phyloP scores from a whole-genome alignment of 2,888 invertebrate genomes.

The Cantharis flavilabris region DNA sequence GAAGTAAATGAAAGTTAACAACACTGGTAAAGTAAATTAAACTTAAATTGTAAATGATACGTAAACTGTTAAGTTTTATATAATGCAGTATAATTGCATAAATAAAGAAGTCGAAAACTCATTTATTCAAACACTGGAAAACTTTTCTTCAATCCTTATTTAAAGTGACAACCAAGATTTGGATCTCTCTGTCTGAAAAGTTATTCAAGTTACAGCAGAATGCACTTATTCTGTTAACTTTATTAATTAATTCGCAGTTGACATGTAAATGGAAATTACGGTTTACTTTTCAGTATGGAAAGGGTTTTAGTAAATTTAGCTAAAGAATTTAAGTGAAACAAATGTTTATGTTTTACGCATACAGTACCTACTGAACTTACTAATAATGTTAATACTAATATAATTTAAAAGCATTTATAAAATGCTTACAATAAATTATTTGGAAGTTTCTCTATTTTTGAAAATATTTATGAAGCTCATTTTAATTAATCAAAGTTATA shows the following conservation, averaged over 20 bases:
- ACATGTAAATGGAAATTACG: slow-evolving; percentile 54
- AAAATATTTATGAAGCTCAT: neutral
- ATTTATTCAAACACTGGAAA: slow-evolving; percentile 5
- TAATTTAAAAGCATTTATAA: too few relatives aligned
- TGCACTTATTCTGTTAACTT: slow-evolving; percentile 56
- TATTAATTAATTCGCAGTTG: slow-evolving; percentile 55
- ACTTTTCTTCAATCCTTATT: slow-evolving; percentile 33
- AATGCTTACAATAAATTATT: too few relatives aligned
- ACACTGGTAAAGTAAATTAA: neutral
- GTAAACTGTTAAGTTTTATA: neutral
- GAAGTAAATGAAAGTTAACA: neutral
- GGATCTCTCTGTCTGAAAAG: slow-evolving; percentile 40
- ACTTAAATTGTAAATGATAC: neutral
- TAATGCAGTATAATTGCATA: neutral
- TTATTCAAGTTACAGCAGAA: slow-evolving; percentile 53
- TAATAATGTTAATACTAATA: too few relatives aligned
- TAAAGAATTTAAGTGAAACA: neutral
- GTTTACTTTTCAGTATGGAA: slow-evolving; percentile 34
- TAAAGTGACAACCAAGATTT: slow-evolving; percentile 47
- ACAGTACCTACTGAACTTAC: neutral
- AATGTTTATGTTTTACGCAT: neutral
- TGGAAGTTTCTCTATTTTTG: too few relatives aligned
- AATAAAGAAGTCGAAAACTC: neutral
- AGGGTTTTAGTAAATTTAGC: neutral
- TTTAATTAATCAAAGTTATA: too few relatives aligned